phyloP scores from a whole-genome alignment of 2,888 invertebrate species.

The Enchytraeus crypticus region DNA sequence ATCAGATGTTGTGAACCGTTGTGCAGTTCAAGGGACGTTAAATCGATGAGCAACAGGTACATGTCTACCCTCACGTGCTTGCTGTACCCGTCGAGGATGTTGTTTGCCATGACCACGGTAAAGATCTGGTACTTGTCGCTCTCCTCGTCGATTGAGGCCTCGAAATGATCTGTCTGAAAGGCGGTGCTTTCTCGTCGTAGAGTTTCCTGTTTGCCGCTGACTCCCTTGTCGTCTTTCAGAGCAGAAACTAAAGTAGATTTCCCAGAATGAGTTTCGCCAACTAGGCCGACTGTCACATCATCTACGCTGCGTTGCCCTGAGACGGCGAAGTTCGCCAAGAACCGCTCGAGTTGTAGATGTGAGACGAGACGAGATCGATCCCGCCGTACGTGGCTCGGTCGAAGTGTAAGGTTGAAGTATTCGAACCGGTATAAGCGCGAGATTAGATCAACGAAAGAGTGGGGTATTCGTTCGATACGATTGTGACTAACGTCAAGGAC shows the following conservation, averaged over 20 bases:
- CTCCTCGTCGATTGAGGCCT: not conserved
- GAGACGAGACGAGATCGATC: slow-evolving; percentile 23
- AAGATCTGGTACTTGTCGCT: slow-evolving; percentile 22
- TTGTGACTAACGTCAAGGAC: slow-evolving; percentile 30
- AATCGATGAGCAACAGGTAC: slow-evolving; percentile 27
- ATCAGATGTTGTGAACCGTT: slow-evolving; percentile 31
- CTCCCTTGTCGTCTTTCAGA: slow-evolving; percentile 26
- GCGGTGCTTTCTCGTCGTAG: not conserved
- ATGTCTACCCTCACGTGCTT: slow-evolving; percentile 22
- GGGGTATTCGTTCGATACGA: slow-evolving; percentile 27
- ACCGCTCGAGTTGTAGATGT: slow-evolving; percentile 28
- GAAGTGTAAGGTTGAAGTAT: slow-evolving; percentile 28
- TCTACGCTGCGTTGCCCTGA: slow-evolving; percentile 16
- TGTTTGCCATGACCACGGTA: slow-evolving; percentile 28
- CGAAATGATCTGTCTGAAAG: not conserved
- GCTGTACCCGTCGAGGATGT: slow-evolving; percentile 26
- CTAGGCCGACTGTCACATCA: slow-evolving; percentile 28
- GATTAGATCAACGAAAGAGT: slow-evolving; percentile 25
- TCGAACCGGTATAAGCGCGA: slow-evolving; percentile 24
- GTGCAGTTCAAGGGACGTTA: slow-evolving; percentile 30
- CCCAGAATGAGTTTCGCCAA: slow-evolving; percentile 30
- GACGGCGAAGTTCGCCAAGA: slow-evolving; percentile 13
- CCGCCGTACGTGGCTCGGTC: slow-evolving; percentile 24
- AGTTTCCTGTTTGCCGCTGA: slow-evolving; percentile 14
- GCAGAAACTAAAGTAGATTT: slow-evolving; percentile 29